Conservation (phyloP, 2,888 invertebrate species). For the Drosophila prolongata region DNA sequence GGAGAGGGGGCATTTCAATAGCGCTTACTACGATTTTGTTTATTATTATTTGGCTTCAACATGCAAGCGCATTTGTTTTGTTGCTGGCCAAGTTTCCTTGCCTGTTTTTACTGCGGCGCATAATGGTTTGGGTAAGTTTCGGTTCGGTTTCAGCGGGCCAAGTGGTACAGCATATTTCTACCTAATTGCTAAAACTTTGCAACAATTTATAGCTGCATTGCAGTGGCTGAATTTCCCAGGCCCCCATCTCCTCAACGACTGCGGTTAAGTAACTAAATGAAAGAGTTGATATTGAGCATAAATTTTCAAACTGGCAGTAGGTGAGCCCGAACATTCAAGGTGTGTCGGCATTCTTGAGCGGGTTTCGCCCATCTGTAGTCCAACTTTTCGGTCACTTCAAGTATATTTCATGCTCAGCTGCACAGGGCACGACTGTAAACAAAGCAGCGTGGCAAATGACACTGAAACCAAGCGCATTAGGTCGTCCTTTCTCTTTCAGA, state of each 20-base stretch:
- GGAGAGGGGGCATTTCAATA: conserved; percentile 2
- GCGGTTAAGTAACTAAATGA: conserved; percentile 44
- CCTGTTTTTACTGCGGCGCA: conserved; percentile 16
- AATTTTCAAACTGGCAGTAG: conserved; percentile 36
- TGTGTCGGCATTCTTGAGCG: conserved; percentile 38
- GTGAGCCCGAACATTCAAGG: conserved; percentile 38
- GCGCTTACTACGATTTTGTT: conserved; percentile 49
- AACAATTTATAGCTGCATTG: conserved; percentile 74
- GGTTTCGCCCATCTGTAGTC: conserved; percentile 14
- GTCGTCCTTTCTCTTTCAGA: conserved; percentile 5
- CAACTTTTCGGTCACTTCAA: conserved; percentile 49
- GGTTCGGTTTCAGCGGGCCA: conserved; percentile 35
- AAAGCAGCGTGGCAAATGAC: conserved; percentile 56
- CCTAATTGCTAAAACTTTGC: conserved; percentile 68
- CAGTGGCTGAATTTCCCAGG: conserved; percentile 41
- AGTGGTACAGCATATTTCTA: conserved; percentile 62
- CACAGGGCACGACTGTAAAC: conserved; percentile 46
- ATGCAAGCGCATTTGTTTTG: conserved; percentile 71
- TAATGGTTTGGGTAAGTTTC: conserved; percentile 33
- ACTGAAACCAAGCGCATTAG: conserved; percentile 55
- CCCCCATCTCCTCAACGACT: not conserved
- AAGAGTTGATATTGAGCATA: conserved; percentile 50
- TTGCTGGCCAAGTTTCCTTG: conserved; percentile 43
- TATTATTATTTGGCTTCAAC: conserved; percentile 68
- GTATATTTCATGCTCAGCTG: conserved; percentile 68